These are phyloP conservation scores for Forbesichthys agassizii DNA, from an alignment of 2,113 vertebrate genomes.

Conservation along the genomic window DNA sequence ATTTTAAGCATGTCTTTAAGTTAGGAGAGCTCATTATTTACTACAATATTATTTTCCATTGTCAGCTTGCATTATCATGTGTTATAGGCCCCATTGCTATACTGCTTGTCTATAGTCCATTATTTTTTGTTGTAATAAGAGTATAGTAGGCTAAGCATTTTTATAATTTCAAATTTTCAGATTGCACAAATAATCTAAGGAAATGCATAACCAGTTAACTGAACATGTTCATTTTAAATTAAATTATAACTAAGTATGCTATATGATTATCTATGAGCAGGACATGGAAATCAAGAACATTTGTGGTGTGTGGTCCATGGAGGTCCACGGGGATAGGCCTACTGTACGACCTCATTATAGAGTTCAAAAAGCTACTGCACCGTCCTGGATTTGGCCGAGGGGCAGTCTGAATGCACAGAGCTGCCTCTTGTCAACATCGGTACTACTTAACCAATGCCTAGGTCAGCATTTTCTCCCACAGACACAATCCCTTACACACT, in stretches of 20 bases:
- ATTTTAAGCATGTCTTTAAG: no score
- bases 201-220: no score
- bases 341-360: neutral
- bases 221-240: neutral
- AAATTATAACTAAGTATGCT: neutral
- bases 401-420: slow-evolving; percentile 32
- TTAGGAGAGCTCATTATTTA: no score
- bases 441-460: slow-evolving; percentile 33
- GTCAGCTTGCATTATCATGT: no score
- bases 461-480: slow-evolving; percentile 28
- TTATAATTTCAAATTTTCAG: neutral
- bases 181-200: neutral
- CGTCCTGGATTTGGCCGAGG: slow-evolving; percentile 34
- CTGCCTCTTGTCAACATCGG: slow-evolving; percentile 17
- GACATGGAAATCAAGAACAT: neutral
- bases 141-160: neutral
- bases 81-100: no score
- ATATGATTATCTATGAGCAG: neutral
- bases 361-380: slow-evolving; percentile 27
- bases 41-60: no score
- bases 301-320: neutral
- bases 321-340: neutral
- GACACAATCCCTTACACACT: neutral
- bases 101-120: no score
- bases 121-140: no score